Base-by-base conservation (phyloP, 2,113 vertebrate genomes). In the Dasyprocta punctata region DNA sequence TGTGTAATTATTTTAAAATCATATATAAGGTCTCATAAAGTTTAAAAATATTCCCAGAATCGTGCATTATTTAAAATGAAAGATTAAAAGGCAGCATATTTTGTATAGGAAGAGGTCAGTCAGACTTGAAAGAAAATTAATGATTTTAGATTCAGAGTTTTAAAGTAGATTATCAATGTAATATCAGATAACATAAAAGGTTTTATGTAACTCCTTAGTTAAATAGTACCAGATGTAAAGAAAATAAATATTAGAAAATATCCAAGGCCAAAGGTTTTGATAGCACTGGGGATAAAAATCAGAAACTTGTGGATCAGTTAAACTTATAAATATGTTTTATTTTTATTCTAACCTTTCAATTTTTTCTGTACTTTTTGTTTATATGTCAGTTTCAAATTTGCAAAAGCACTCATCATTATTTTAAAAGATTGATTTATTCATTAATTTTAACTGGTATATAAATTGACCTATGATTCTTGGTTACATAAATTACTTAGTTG, bases 381-480 rank as follows among this genome's bases (percentile, higher is more conserved):
- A 10, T n/a, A n/a, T 61, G 12, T 0, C 0, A n/a, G 1, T 20
- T 22, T 3, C 1, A 2, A 17, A 17, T 56, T 56, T 90, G 7
- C 14, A 77, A n/a, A 86, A 86, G 0, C 0, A 0, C 16, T 26
- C 12, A 38, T 41, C 5, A 28, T 0, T 63, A 80, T 38, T 49
- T 73, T 69, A 30, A 52, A 54, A 91, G 24, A 56, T 11, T 5
- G 44, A 63, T 65, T 75, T 0, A 44, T 71, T 60, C 33, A 54
- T 3, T 65, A 33, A 58, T 44, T 93, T 58, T 58, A 67, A 56
- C 13, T 14, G 14, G 54, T n/a, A 20, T 60, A 61, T 77, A 77
- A 60, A 36, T 4, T n/a, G 3, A 36, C 71, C 30, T 7, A 49
- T 36, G 19, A 77, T 10, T 71, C 26, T 60, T 47, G 10, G 12